phyloP scores from a whole-genome alignment of 92 coral and sea anemone genomes.

The Metridium senile region DNA sequence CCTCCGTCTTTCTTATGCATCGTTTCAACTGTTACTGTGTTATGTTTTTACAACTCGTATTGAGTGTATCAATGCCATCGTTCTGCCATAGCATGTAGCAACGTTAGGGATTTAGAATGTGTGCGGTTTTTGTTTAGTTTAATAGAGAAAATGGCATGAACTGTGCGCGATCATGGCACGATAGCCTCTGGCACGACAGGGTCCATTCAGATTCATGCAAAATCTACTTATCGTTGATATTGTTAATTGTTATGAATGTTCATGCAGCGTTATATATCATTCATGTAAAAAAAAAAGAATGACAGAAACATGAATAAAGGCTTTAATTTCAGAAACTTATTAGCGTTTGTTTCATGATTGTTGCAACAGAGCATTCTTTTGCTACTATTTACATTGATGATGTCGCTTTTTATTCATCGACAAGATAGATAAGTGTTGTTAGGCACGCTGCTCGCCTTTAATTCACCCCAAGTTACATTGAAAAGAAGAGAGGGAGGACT shows the following conservation, averaged over 20 bases:
- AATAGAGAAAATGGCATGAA: not conserved
- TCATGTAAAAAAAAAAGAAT: not conserved
- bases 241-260: not conserved
- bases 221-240: not conserved
- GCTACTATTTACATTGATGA: no score
- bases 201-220: not conserved
- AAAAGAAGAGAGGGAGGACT: no score
- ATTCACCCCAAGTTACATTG: no score
- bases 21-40: constrained; percentile 33
- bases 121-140: not conserved
- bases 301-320: not conserved
- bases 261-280: not conserved
- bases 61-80: not conserved
- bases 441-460: no score
- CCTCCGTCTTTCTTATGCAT: no score
- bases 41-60: not conserved
- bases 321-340: not conserved
- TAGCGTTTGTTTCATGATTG: not conserved
- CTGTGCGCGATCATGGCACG: not conserved
- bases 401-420: no score
- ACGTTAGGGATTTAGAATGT: not conserved
- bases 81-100: not conserved
- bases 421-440: no score
- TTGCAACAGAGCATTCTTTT: not conserved
- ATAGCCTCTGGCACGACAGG: no score